Evolutionary conservation across 1,140 invertebrate genomes (phyloP).

Genomic region (Campodea augens): DNA sequence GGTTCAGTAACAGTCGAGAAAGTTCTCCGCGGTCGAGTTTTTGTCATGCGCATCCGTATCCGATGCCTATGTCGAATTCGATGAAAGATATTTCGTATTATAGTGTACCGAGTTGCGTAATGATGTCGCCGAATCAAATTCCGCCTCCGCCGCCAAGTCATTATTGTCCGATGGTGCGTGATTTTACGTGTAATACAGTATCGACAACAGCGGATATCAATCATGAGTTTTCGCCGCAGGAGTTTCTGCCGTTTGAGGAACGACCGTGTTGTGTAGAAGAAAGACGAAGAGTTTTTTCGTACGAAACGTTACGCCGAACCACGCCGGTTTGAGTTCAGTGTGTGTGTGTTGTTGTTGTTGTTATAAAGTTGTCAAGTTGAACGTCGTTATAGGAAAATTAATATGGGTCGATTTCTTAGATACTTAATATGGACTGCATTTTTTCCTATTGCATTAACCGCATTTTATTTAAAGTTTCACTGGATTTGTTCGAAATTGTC

Average conservation of each 20-base stretch:
- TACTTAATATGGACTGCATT: too few species aligned
- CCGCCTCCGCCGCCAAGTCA: constrained; percentile 10
- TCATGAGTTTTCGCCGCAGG: constrained; percentile 23
- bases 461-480: too few species aligned
- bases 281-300: constrained; percentile 16
- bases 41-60: not conserved
- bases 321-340: constrained; percentile 27
- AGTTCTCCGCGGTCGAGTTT: constrained; percentile 10
- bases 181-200: constrained; percentile 31
- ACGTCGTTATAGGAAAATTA: too few species aligned
- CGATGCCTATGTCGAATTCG: constrained; percentile 14
- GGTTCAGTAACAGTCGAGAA: constrained; percentile 8
- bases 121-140: constrained; percentile 1
- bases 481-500: too few species aligned
- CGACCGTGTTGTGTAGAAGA: not conserved
- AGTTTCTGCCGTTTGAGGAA: not conserved
- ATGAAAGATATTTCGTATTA: constrained; percentile 17
- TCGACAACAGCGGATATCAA: constrained; percentile 33
- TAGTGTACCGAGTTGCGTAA: constrained; percentile 14
- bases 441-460: too few species aligned
- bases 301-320: constrained; percentile 28
- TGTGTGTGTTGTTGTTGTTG: too few species aligned
- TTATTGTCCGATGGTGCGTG: constrained; percentile 18
- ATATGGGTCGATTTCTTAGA: too few species aligned
- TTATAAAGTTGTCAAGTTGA: too few species aligned